phyloP scores from a whole-genome alignment of 53 echinoderm and acorn worm genomes.

The Hippasteria phrygiana region DNA sequence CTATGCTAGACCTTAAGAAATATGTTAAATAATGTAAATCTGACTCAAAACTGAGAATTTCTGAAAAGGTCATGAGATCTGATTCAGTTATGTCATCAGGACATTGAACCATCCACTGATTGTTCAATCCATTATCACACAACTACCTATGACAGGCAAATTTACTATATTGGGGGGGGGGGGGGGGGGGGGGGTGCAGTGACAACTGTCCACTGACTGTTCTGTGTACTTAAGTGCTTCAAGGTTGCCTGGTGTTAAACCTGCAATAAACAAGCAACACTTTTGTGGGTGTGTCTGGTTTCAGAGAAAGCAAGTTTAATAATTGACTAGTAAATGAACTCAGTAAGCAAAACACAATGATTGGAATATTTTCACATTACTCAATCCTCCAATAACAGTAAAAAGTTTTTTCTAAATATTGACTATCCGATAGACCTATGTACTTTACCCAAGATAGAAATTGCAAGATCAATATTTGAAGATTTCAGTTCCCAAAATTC shows the following conservation, averaged over 20 bases:
- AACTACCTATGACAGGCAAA: background rate
- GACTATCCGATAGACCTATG: background rate
- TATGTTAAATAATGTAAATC: background rate
- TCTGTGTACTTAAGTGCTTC: constrained; percentile 28
- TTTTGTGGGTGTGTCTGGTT: background rate
- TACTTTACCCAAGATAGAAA: background rate
- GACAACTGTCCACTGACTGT: background rate
- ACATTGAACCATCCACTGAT: constrained; percentile 7
- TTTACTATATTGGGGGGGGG: constrained; percentile 40
- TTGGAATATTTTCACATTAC: constrained; percentile 31
- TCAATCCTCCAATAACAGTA: background rate
- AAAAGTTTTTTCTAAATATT: background rate
- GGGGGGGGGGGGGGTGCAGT: constrained; percentile 38
- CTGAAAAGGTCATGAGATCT: background rate
- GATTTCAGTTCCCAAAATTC: background rate
- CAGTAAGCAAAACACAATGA: background rate
- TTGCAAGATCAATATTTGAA: background rate
- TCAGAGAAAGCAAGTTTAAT: background rate
- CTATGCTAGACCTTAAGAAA: background rate
- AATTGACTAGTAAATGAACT: constrained; percentile 8
- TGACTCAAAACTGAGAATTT: background rate
- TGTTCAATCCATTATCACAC: background rate
- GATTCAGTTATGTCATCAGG: constrained; percentile 1
- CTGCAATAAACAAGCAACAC: background rate
- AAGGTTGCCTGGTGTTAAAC: constrained; percentile 4